Conservation (phyloP, 2,888 invertebrate genomes). For the Caenorhabditis becei region DNA sequence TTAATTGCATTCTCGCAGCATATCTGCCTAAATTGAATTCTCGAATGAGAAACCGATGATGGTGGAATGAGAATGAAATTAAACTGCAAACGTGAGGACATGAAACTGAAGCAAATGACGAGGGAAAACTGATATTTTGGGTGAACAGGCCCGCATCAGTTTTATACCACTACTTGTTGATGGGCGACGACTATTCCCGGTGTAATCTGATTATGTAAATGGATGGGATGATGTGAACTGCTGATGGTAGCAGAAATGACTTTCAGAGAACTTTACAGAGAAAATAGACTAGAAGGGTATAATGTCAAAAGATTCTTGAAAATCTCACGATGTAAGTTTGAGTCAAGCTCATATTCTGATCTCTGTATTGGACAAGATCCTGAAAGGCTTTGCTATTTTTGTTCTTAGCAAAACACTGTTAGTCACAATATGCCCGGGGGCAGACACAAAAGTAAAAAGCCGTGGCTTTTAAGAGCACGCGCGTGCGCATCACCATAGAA, state of each 20-base stretch:
- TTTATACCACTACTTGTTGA: slow-evolving; percentile 22
- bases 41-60: neutral
- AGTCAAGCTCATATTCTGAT: neutral
- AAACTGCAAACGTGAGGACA: neutral
- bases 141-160: neutral
- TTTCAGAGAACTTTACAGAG: neutral
- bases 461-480: slow-evolving; percentile 25
- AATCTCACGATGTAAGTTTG: no score
- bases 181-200: slow-evolving; percentile 31
- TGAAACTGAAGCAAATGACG: neutral
- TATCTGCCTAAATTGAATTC: neutral
- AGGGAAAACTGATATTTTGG: neutral
- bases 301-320: no score
- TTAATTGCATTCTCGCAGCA: slow-evolving; percentile 14
- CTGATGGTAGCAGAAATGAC: slow-evolving; percentile 5
- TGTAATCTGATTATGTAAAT: slow-evolving; percentile 41
- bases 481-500: slow-evolving; percentile 29
- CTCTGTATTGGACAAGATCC: neutral
- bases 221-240: slow-evolving; percentile 12
- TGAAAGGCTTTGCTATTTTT: neutral
- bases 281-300: neutral
- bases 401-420: neutral
- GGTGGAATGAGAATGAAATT: neutral
- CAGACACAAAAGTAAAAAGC: slow-evolving; percentile 10
- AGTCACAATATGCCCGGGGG: neutral